phyloP scores from a whole-genome alignment of 2,113 vertebrate genomes.

The Gobius niger region DNA sequence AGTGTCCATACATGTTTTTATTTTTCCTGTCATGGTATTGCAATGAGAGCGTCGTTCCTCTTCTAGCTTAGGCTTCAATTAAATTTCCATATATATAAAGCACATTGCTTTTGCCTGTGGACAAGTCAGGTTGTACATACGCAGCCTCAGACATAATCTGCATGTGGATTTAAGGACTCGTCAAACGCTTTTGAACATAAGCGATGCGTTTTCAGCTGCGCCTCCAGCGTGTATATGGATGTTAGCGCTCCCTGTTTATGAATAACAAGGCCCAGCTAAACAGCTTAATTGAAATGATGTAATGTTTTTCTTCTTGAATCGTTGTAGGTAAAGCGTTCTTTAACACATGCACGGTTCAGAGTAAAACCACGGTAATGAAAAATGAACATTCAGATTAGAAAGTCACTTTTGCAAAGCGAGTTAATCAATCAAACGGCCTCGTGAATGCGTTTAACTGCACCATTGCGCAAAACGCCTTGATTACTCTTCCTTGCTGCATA shows the following conservation, averaged over 20 bases:
- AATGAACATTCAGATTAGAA: constrained; percentile 59
- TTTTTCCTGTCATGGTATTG: constrained; percentile 16
- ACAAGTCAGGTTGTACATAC: constrained; percentile 30
- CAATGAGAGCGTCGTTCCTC: constrained; percentile 27
- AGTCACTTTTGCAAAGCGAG: constrained; percentile 48
- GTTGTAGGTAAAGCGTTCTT: constrained; percentile 48
- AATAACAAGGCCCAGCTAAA: constrained; percentile 40
- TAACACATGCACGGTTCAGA: constrained; percentile 46
- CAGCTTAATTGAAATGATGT: constrained; percentile 47
- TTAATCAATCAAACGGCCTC: constrained; percentile 61
- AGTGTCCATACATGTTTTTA: constrained; percentile 3
- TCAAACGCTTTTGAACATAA: constrained; percentile 45
- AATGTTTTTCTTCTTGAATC: constrained; percentile 32
- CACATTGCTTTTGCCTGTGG: constrained; percentile 20
- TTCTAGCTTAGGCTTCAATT: constrained; percentile 23
- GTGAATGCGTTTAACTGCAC: constrained; percentile 37
- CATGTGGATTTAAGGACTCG: constrained; percentile 35
- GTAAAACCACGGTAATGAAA: constrained; percentile 58
- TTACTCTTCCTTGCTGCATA: constrained; percentile 50
- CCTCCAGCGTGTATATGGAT: constrained; percentile 33
- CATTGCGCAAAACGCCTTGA: constrained; percentile 44
- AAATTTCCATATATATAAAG: constrained; percentile 15
- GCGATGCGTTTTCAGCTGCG: constrained; percentile 40
- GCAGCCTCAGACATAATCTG: constrained; percentile 44
- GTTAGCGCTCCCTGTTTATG: constrained; percentile 43